A percentile compares a stretch with the other conserved stretches of the same genome.
Conservation (phyloP, 2,797 vertebrate genomes). For the Coregonus sp. region DNA sequence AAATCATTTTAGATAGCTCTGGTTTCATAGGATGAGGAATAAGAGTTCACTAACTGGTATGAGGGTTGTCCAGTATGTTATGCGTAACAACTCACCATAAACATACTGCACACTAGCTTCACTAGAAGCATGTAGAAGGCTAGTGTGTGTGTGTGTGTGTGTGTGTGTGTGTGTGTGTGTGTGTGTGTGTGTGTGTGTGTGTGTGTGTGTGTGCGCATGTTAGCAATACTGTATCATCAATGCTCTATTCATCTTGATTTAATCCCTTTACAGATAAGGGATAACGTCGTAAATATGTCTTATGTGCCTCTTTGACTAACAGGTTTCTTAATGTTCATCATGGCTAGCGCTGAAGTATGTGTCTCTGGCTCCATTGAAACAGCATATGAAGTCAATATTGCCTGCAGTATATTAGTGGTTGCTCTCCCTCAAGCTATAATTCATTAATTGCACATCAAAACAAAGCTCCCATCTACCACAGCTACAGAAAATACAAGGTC, state of each 20-base stretch:
- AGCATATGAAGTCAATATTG: conserved; percentile 16
- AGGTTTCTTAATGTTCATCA: conserved; percentile 4
- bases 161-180: background rate
- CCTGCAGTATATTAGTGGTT: background rate
- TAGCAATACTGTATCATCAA: background rate
- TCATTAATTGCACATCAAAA: background rate
- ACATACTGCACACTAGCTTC: background rate
- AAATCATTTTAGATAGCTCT: background rate
- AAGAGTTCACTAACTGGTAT: background rate
- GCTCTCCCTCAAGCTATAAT: background rate
- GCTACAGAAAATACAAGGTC: background rate
- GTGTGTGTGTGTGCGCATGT: background rate
- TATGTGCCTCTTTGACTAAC: conserved; percentile 21
- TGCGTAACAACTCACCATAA: background rate
- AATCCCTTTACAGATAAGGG: background rate
- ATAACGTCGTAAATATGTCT: conserved; percentile 7
- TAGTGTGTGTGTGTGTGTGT: background rate
- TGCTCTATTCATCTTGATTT: background rate
- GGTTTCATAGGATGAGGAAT: background rate
- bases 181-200: background rate
- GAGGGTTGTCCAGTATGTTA: background rate
- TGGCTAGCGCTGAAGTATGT: background rate
- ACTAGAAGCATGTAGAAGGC: background rate
- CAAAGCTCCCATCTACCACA: background rate
- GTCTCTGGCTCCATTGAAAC: conserved; percentile 6